Percentiles rank a stretch among this genome's conserved stretches.
phyloP scores from a whole-genome alignment of 1,140 invertebrate species.

The Apis cerana region DNA sequence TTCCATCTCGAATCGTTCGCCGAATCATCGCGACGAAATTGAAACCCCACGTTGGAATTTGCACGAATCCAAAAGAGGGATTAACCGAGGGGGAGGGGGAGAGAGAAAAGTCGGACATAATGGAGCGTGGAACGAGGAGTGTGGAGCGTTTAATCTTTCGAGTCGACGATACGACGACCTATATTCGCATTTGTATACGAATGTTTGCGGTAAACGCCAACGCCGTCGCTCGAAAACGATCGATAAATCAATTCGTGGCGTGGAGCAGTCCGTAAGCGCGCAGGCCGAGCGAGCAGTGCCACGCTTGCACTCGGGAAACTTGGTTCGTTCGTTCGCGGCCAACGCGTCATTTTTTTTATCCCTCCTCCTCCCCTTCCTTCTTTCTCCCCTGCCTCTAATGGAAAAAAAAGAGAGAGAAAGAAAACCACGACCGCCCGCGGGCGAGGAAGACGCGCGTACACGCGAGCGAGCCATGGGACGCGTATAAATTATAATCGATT shows the following conservation, averaged over 20 bases:
- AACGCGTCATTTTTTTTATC: slow-evolving; percentile 8
- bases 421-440: slow-evolving; percentile 12
- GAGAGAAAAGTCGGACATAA: slow-evolving; percentile 32
- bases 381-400: not conserved
- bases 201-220: slow-evolving; percentile 55
- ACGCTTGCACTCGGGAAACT: slow-evolving; percentile 23
- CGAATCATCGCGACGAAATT: not conserved
- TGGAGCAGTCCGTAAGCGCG: slow-evolving; percentile 53
- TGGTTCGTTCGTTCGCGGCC: slow-evolving; percentile 14
- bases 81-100: not conserved
- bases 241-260: slow-evolving; percentile 64
- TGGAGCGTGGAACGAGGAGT: not conserved
- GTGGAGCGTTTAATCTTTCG: slow-evolving; percentile 29
- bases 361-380: no score
- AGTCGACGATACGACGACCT: slow-evolving; percentile 47
- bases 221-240: slow-evolving; percentile 55
- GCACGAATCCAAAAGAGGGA: not conserved
- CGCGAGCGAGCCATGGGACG: not conserved
- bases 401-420: not conserved
- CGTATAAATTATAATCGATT: slow-evolving; percentile 51
- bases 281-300: slow-evolving; percentile 27
- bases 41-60: not conserved
- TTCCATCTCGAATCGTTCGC: not conserved
- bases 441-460: slow-evolving; percentile 18
- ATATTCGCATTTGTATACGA: slow-evolving; percentile 55